phyloP scores from a whole-genome alignment of 2,797 vertebrate genomes.

The Amniataba percoides region DNA sequence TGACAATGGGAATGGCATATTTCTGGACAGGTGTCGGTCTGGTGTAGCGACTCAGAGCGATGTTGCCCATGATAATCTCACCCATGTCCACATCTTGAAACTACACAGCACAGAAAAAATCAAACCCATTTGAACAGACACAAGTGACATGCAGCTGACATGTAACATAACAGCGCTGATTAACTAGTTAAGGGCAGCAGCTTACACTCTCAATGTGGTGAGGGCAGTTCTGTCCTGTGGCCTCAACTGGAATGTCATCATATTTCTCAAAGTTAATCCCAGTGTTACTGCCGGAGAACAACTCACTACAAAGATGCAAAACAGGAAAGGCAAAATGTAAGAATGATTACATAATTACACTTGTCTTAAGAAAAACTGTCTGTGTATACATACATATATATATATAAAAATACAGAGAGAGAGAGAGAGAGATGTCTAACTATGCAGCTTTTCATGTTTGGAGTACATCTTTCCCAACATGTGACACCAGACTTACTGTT shows the following conservation, averaged over 20 bases:
- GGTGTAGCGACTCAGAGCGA: slow-evolving; percentile 93
- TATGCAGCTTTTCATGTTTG: too few species aligned
- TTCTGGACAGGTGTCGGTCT: slow-evolving; percentile 98
- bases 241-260: slow-evolving; percentile 98
- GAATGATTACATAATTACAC: neutral
- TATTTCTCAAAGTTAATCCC: slow-evolving; percentile 99
- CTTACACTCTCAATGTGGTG: slow-evolving; percentile 96
- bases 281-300: slow-evolving; percentile 95
- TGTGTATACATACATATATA: too few species aligned
- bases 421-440: neutral
- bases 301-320: slow-evolving; percentile 84
- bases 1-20: slow-evolving; percentile 97
- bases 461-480: neutral
- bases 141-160: neutral
- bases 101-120: slow-evolving; percentile 75
- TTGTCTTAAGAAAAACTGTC: neutral
- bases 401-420: too few species aligned
- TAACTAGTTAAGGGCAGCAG: neutral
- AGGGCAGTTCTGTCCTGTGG: slow-evolving; percentile 94
- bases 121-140: neutral
- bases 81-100: slow-evolving; percentile 97
- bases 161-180: neutral
- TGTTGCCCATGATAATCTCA: slow-evolving; percentile 97
- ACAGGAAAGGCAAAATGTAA: neutral
- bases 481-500: slow-evolving; percentile 88